A percentile compares a stretch with the other conserved stretches of the same genome.
phyloP scores from a whole-genome alignment of 2,797 vertebrate species.

The Pipistrellus nathusii region DNA sequence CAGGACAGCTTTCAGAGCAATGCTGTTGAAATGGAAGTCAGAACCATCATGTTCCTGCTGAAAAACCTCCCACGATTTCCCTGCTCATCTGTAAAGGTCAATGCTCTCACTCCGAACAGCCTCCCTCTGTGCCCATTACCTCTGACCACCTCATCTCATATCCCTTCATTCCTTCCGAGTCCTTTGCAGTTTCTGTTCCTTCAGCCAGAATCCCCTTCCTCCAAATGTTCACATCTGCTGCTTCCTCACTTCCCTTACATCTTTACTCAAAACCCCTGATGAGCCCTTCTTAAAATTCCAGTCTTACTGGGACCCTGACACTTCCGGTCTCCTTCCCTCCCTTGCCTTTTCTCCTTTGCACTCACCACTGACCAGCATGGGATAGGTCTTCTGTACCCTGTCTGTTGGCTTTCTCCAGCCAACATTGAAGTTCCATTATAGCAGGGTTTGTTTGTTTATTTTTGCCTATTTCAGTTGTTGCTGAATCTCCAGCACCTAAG shows the following conservation, averaged over 20 bases:
- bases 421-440: background rate
- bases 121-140: background rate
- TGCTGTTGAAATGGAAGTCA: background rate
- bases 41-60: background rate
- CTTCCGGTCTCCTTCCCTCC: background rate
- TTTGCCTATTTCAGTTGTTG: background rate
- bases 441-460: background rate
- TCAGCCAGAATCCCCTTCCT: background rate
- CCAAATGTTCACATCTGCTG: background rate
- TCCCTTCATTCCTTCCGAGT: background rate
- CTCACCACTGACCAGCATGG: background rate
- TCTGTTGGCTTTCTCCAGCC: background rate
- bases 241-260: background rate
- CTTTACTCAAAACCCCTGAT: background rate
- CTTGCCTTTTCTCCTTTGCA: background rate
- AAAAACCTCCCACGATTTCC: background rate
- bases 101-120: background rate
- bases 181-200: background rate
- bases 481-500: background rate
- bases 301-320: background rate
- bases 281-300: background rate
- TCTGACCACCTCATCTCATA: background rate
- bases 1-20: background rate
- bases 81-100: background rate
- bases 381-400: background rate